These are phyloP conservation scores for Tinamus guttatus DNA, from an alignment of 2,113 vertebrate species.

Conservation along the genomic window DNA sequence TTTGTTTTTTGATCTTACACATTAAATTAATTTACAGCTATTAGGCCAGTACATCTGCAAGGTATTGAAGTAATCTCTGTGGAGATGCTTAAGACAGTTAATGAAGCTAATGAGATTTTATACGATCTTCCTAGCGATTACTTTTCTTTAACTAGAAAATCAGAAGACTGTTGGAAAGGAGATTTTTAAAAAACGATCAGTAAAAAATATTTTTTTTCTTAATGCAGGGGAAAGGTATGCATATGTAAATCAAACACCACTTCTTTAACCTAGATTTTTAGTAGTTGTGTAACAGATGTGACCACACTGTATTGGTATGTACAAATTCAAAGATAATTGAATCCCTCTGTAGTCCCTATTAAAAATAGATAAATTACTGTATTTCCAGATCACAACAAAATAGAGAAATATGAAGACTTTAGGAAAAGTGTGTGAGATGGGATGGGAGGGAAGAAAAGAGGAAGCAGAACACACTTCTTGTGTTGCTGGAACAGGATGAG, in stretches of 20 bases:
- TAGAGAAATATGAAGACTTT: not conserved
- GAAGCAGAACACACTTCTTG: not conserved
- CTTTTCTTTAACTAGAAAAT: slow-evolving; percentile 7
- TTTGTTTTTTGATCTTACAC: not conserved
- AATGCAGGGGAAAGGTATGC: not conserved
- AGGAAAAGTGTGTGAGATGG: not conserved
- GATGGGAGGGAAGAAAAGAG: not conserved
- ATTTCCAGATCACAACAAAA: slow-evolving; percentile 28
- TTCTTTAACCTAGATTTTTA: slow-evolving; percentile 37
- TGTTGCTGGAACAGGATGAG: not conserved
- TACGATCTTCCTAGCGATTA: not conserved
- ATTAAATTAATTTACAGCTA: not conserved
- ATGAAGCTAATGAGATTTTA: not conserved
- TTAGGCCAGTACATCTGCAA: not conserved
- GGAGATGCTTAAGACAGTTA: not conserved
- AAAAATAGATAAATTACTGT: slow-evolving; percentile 10
- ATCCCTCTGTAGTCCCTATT: slow-evolving; percentile 43
- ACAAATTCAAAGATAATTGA: slow-evolving; percentile 42
- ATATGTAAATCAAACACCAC: not conserved
- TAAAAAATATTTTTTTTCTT: too few species aligned
- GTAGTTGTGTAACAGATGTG: slow-evolving; percentile 54
- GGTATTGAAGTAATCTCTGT: not conserved
- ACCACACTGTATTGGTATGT: not conserved
- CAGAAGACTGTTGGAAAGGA: not conserved
- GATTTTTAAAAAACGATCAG: not conserved